Percentiles rank a stretch among this genome's conserved stretches.
Evolutionary conservation across 1,140 invertebrate species (phyloP).

Genomic region (Helicoverpa zea): DNA sequence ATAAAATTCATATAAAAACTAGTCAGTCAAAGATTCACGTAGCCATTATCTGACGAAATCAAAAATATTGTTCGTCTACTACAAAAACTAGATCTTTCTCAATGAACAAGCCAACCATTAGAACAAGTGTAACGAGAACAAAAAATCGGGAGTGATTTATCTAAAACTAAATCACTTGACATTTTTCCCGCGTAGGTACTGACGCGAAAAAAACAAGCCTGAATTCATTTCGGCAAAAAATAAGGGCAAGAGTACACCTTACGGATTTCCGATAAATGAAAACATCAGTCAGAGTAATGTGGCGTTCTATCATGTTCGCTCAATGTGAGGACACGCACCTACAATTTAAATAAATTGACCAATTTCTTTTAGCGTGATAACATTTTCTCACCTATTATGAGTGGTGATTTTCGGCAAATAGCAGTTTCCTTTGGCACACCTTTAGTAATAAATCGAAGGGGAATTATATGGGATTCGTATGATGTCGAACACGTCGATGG

Average conservation of each 20-base stretch:
- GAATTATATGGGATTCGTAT: conserved; percentile 21
- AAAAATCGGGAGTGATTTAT: conserved; percentile 29
- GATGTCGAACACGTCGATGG: neutral
- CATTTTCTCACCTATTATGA: conserved; percentile 41
- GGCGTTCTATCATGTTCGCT: conserved; percentile 42
- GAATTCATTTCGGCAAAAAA: conserved; percentile 34
- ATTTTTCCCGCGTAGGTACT: neutral
- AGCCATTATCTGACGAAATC: neutral
- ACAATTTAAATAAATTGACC: conserved; percentile 45
- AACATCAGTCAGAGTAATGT: conserved; percentile 49
- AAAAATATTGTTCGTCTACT: neutral
- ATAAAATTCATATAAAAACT: too few species aligned
- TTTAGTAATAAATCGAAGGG: conserved; percentile 22
- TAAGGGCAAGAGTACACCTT: conserved; percentile 33
- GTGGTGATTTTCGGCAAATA: conserved; percentile 20
- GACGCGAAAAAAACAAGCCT: conserved; percentile 10
- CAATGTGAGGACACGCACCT: conserved; percentile 38
- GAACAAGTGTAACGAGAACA: neutral
- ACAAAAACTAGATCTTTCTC: neutral
- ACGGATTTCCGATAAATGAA: conserved; percentile 44
- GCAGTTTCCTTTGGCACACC: conserved; percentile 23
- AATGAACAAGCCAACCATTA: neutral
- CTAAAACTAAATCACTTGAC: conserved; percentile 15
- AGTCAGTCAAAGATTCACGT: too few species aligned
- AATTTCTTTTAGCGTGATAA: conserved; percentile 37